Percentiles rank a stretch among this genome's conserved stretches.
phyloP scores from a whole-genome alignment of 2,888 invertebrate genomes.

The Eueremaeus valkanovi region DNA sequence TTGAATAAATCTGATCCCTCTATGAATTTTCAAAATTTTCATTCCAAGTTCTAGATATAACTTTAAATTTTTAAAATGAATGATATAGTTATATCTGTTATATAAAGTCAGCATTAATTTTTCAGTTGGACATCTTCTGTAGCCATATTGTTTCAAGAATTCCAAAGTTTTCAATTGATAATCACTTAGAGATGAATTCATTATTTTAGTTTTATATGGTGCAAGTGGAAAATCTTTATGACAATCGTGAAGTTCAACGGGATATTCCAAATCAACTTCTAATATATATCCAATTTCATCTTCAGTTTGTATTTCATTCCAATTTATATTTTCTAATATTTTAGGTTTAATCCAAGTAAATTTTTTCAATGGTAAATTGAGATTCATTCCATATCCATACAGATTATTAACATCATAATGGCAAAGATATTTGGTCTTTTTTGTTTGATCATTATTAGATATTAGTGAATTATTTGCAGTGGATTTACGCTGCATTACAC shows the following conservation, averaged over 20 bases:
- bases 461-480: conserved; percentile 41
- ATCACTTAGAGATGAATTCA: neutral
- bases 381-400: conserved; percentile 44
- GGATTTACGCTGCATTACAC: conserved; percentile 35
- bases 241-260: conserved; percentile 30
- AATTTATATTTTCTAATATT: conserved; percentile 13
- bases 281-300: conserved; percentile 38
- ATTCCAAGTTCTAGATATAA: conserved; percentile 1
- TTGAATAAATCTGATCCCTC: neutral
- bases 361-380: conserved; percentile 38
- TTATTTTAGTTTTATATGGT: conserved; percentile 38
- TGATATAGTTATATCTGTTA: conserved; percentile 9
- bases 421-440: conserved; percentile 3
- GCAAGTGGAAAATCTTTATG: conserved; percentile 44
- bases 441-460: conserved; percentile 37
- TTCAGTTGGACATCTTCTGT: neutral
- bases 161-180: neutral
- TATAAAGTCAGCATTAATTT: conserved; percentile 19
- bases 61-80: conserved; percentile 32
- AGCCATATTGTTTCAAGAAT: neutral
- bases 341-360: conserved; percentile 36
- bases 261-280: conserved; percentile 42
- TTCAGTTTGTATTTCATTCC: neutral
- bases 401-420: conserved; percentile 43
- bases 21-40: conserved; percentile 19